Evolutionary conservation across 2,888 invertebrate species (phyloP).

Genomic region (Ophion ventricosus): DNA sequence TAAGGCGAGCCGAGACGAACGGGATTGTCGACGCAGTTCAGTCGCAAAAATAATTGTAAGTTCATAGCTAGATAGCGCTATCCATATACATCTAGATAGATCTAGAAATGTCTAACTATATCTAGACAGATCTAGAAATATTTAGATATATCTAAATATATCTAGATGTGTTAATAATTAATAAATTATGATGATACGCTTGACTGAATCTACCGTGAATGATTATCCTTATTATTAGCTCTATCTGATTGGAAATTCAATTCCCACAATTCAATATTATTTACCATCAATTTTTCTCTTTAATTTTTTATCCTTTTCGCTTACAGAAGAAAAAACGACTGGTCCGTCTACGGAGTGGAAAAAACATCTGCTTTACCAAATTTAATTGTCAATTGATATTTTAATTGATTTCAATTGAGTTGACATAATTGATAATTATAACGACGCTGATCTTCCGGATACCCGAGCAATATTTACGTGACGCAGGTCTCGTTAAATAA

Average conservation of each 20-base stretch:
- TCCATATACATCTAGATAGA: background rate
- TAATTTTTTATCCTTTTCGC: background rate
- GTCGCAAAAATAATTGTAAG: background rate
- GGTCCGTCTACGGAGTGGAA: background rate
- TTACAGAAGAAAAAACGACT: background rate
- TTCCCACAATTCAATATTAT: background rate
- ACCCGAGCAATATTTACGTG: background rate
- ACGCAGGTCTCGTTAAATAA: too few relatives aligned
- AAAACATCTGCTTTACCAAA: background rate
- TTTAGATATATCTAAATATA: background rate
- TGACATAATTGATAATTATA: background rate
- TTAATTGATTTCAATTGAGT: background rate
- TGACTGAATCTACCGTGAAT: slow-evolving; percentile 76
- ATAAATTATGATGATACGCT: slow-evolving; percentile 65
- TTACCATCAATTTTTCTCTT: background rate
- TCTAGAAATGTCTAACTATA: too few relatives aligned
- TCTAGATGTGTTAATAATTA: background rate
- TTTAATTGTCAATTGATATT: background rate
- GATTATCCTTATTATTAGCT: slow-evolving; percentile 75
- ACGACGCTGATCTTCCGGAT: background rate
- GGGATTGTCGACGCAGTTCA: background rate
- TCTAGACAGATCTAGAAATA: too few relatives aligned
- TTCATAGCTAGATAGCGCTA: background rate
- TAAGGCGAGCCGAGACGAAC: background rate
- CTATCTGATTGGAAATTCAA: slow-evolving; percentile 75